A percentile compares a stretch with the other conserved stretches of the same genome.
These are phyloP conservation scores for Luperina testacea DNA, from an alignment of 2,888 invertebrate genomes.

Conservation along the genomic window DNA sequence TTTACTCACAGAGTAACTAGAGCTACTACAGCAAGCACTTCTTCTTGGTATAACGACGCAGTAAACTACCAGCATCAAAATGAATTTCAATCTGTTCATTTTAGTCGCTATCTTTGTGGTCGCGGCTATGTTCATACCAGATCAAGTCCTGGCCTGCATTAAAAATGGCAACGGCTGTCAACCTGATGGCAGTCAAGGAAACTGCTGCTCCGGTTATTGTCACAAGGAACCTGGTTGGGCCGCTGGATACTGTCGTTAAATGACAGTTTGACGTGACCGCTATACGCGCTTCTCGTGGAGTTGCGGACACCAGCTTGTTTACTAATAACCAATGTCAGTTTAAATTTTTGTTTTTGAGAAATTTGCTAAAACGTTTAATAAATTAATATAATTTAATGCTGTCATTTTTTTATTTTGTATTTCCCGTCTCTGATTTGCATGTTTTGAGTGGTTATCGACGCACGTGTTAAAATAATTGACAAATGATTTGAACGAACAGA, in stretches of 20 bases:
- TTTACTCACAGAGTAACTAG: neutral
- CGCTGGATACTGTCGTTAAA: constrained; percentile 7
- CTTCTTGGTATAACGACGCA: neutral
- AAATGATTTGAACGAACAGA: neutral
- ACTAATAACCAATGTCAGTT: neutral
- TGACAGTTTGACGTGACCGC: neutral
- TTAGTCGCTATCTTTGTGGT: no score
- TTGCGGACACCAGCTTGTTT: neutral
- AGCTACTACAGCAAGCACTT: neutral
- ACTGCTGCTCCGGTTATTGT: constrained; percentile 5
- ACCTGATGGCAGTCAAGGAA: constrained; percentile 5
- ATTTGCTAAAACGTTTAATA: neutral
- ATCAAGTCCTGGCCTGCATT: constrained; percentile 4
- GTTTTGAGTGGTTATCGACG: neutral
- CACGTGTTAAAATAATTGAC: no score
- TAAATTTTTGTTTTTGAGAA: neutral
- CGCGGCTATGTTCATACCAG: neutral
- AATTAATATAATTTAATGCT: neutral
- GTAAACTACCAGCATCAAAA: neutral
- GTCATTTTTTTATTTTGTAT: neutral
- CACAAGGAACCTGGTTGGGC: constrained; percentile 11
- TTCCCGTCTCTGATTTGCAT: neutral
- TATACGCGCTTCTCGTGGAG: neutral
- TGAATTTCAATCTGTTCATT: no score
- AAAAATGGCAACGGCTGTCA: constrained; percentile 10